Base-by-base conservation (phyloP, 1,140 invertebrate species). In the Cherax destructor region DNA sequence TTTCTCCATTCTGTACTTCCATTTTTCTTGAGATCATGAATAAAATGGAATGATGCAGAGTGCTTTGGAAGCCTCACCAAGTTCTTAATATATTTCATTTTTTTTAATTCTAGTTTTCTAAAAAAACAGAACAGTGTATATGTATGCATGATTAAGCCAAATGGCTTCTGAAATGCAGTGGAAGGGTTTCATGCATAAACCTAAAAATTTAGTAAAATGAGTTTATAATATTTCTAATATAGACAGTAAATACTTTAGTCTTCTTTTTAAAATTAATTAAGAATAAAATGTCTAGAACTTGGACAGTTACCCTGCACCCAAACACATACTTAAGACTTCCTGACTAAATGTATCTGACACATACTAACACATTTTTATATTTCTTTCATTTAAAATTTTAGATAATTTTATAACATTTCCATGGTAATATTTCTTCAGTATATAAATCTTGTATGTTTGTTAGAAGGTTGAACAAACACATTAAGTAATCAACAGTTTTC, bases 1-100 rank as follows among this genome's bases (percentile, higher is more conserved):
- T n/a, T n/a, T 18, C 61, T 65, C 4, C 13, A 21, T 65, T 65
- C 18, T 21, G 18, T 65, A 65, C 18, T 72, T 72, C 69, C 69
- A 24, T 30, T 72, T 72, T 30, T 24, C n/a, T 72, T 72, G 69
- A 72, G 69, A 72, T 72, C 69, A n/a, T 24, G 11, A 72, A 72
- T 24, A 72, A 72, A n/a, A 72, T 24, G 69, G 69, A 72, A 72
- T 72, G 69, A 30, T 72, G 69, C n/a, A n/a, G 69, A 72, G 18
- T 30, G 69, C 4, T 72, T 30, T 24, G 69, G 21, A 72, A 72
- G n/a, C 21, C n/a, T 72, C 11, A 24, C 69, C 7, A 72, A 30
- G n/a, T 72, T 24, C n/a, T 72, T n/a, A 5, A 24, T 7, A 72
- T 21, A n/a, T n/a, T n/a, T n/a, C n/a, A 16, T 18, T 72, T 72